phyloP scores from a whole-genome alignment of 2,797 vertebrate species.

The Nasua narica region DNA sequence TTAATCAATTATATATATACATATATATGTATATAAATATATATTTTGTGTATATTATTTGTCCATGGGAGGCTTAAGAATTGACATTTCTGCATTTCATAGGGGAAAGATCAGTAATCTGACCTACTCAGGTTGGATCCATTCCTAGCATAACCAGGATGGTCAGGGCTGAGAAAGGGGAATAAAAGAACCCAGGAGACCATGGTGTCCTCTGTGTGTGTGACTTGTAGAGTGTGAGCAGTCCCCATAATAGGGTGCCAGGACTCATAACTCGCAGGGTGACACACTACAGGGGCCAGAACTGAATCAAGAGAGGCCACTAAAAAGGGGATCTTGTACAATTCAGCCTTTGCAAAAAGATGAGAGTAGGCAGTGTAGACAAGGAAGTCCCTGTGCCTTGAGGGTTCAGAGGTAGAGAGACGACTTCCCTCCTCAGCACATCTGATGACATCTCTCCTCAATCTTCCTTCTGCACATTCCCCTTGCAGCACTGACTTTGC shows the following conservation, averaged over 20 bases:
- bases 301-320: not conserved
- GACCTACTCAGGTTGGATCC: not conserved
- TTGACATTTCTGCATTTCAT: not conserved
- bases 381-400: not conserved
- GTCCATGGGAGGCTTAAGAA: not conserved
- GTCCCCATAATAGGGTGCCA: not conserved
- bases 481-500: not conserved
- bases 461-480: not conserved
- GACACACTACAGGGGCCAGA: not conserved
- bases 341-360: not conserved
- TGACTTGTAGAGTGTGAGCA: not conserved
- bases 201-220: not conserved
- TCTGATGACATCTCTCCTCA: accelerated
- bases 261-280: not conserved
- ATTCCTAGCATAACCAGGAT: not conserved
- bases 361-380: accelerated
- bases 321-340: not conserved
- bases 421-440: not conserved
- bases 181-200: not conserved
- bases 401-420: not conserved
- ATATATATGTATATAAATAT: too few species aligned
- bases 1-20: too few species aligned
- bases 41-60: not conserved
- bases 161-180: not conserved
- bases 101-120: not conserved